These are phyloP conservation scores for Pollicipes pollicipes DNA, from an alignment of 1,140 invertebrate species.

Conservation along the genomic window DNA sequence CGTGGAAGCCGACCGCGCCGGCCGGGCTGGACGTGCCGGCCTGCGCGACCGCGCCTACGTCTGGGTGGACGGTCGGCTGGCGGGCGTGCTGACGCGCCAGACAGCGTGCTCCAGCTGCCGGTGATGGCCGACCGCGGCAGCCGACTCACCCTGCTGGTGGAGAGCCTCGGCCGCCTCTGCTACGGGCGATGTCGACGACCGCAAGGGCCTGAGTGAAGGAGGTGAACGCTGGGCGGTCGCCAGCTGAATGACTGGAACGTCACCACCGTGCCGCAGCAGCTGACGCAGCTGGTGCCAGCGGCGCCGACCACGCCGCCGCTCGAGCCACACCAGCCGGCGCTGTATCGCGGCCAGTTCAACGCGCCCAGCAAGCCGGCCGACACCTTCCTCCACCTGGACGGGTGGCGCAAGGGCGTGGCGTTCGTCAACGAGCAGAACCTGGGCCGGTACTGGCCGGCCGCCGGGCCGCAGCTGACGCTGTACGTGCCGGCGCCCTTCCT, in stretches of 20 bases:
- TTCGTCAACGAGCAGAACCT: slow-evolving; percentile 54
- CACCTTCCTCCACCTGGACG: slow-evolving; percentile 19
- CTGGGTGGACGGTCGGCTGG: slow-evolving; percentile 37
- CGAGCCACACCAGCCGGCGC: slow-evolving; percentile 2
- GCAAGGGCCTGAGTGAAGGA: slow-evolving; percentile 27
- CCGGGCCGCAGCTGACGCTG: slow-evolving; percentile 54
- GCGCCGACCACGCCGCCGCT: not conserved
- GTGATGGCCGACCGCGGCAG: slow-evolving; percentile 24
- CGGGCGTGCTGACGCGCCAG: slow-evolving; percentile 24
- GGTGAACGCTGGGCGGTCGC: slow-evolving; percentile 26
- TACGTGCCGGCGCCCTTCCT: slow-evolving; percentile 44
- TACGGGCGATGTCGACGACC: slow-evolving; percentile 21
- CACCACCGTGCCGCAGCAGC: slow-evolving; percentile 15
- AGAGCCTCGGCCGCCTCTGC: slow-evolving; percentile 32
- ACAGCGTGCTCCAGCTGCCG: slow-evolving; percentile 20
- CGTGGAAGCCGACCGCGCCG: slow-evolving; percentile 31
- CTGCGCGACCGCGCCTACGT: slow-evolving; percentile 53
- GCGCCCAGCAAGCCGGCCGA: slow-evolving; percentile 15
- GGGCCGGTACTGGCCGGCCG: slow-evolving; percentile 55
- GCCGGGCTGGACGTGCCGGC: slow-evolving; percentile 34
- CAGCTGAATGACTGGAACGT: slow-evolving; percentile 22
- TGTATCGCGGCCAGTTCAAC: slow-evolving; percentile 17
- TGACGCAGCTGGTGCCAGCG: not conserved
- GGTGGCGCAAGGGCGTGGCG: slow-evolving; percentile 36
- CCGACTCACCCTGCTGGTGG: slow-evolving; percentile 30